A percentile compares a stretch with the other conserved stretches of the same genome.
phyloP scores from a whole-genome alignment of 2,113 vertebrate species.

The Acinonyx jubatus region DNA sequence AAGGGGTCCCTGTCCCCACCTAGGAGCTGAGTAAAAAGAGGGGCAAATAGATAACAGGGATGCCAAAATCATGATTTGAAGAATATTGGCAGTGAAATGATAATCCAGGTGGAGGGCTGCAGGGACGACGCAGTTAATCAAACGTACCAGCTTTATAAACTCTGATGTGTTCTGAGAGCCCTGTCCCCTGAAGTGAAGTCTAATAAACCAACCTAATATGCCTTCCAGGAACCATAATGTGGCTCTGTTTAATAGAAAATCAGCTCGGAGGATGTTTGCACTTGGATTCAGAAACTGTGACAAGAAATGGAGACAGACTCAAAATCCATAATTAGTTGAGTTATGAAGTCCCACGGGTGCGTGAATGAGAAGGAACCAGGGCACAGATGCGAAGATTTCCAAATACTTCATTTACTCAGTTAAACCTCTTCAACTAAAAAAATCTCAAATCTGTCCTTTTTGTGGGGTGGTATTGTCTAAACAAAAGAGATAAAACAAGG shows the following conservation, averaged over 20 bases:
- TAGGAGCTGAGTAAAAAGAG: not conserved
- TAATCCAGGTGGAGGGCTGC: not conserved
- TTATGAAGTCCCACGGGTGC: not conserved
- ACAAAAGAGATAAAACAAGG: not conserved
- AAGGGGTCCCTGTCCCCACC: not conserved
- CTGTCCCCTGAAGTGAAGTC: not conserved
- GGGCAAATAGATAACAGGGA: not conserved
- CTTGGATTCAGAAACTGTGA: not conserved
- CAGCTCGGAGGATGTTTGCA: not conserved
- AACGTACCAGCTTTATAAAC: constrained; percentile 5
- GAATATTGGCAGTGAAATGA: not conserved
- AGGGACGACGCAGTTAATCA: constrained; percentile 13
- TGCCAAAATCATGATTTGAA: not conserved
- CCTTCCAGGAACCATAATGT: not conserved
- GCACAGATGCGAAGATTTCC: not conserved
- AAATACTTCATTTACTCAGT: not conserved
- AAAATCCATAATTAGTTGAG: not conserved
- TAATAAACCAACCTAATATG: constrained; percentile 36
- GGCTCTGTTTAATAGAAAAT: not conserved
- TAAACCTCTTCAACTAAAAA: not conserved
- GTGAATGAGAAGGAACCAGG: not conserved
- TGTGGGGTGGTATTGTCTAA: not conserved
- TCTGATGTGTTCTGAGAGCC: not conserved
- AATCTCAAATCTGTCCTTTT: not conserved
- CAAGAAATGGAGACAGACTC: not conserved